phyloP scores from a whole-genome alignment of 1,140 invertebrate genomes.

The Cherax destructor region DNA sequence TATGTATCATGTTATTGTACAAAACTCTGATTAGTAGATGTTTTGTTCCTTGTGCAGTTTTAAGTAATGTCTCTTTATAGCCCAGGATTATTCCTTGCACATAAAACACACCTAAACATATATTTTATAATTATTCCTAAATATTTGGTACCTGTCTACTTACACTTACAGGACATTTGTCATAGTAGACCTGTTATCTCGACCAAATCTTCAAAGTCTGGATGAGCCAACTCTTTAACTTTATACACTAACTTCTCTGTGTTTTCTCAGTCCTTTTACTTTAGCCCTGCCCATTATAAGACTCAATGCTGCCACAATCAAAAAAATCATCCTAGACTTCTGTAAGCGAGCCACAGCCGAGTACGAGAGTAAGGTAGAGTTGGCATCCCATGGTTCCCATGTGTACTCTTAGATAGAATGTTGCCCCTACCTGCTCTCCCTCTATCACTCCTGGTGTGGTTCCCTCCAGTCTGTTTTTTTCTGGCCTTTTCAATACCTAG shows the following conservation, averaged over 20 bases:
- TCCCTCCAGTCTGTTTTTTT: not conserved
- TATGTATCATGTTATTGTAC: not conserved
- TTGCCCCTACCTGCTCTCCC: conserved; percentile 15
- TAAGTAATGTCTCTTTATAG: not conserved
- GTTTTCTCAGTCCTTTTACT: conserved; percentile 65
- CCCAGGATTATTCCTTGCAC: not conserved
- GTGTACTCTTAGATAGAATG: conserved; percentile 40
- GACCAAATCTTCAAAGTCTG: not conserved
- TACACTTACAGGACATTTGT: not conserved
- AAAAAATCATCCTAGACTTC: conserved; percentile 76
- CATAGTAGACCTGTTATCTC: conserved; percentile 5
- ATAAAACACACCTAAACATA: not conserved
- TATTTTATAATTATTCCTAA: not conserved
- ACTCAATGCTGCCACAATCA: conserved; percentile 75
- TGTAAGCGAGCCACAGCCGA: conserved; percentile 74
- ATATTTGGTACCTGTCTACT: not conserved
- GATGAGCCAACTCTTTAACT: conserved; percentile 13
- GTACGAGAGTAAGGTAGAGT: conserved; percentile 75
- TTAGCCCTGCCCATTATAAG: conserved; percentile 72
- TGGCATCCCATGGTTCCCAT: conserved; percentile 30
- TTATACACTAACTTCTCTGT: conserved; percentile 14
- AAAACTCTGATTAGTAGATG: not conserved
- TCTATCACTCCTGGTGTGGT: conserved; percentile 27
- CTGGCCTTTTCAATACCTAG: not conserved
- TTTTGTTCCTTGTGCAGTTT: not conserved